Evolutionary conservation across 2,888 invertebrate genomes (phyloP).

Genomic region (Scaptodrosophila latifasciaeformis): DNA sequence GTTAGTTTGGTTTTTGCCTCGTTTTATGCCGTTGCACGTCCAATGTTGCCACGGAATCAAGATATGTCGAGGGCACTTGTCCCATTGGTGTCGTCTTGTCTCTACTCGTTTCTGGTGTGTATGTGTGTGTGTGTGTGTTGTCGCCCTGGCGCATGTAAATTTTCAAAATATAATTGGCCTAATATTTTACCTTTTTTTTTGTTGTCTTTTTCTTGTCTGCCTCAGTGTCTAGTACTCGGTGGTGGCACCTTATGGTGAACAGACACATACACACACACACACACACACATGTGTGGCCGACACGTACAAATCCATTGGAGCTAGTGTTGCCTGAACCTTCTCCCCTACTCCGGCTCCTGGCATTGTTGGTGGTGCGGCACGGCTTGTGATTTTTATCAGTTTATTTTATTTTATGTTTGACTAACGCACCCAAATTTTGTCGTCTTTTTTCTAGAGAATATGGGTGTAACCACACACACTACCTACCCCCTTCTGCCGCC

Average conservation of each 20-base stretch:
- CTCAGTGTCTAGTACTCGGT: neutral
- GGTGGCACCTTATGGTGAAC: no score
- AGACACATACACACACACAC: no score
- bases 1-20: no score
- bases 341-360: no score
- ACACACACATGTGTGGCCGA: no score
- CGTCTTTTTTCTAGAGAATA: constrained; percentile 39
- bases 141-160: constrained; percentile 49
- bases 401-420: constrained; percentile 45
- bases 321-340: no score
- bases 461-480: constrained; percentile 40
- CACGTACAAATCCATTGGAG: no score
- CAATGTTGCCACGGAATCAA: neutral
- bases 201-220: constrained; percentile 26
- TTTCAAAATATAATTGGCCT: constrained; percentile 65
- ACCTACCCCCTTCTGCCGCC: neutral
- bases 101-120: neutral
- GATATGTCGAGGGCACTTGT: no score
- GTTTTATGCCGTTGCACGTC: no score
- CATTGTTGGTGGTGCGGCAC: neutral
- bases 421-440: constrained; percentile 63
- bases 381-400: constrained; percentile 61
- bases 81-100: neutral
- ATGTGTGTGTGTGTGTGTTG: neutral
- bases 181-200: constrained; percentile 51